These are phyloP conservation scores for Sesia bembeciformis DNA, from an alignment of 2,888 invertebrate genomes.

Conservation along the genomic window DNA sequence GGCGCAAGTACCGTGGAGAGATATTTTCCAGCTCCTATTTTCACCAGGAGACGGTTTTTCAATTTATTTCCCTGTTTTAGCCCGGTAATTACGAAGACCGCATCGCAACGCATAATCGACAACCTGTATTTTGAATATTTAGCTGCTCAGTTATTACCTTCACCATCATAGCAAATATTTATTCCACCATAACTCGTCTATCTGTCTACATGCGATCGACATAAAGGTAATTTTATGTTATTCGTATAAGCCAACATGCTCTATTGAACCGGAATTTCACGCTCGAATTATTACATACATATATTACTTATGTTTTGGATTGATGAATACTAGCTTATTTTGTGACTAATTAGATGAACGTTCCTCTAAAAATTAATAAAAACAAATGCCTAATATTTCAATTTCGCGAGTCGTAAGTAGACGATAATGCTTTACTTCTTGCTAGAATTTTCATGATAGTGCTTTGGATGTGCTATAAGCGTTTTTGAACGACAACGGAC, in stretches of 20 bases:
- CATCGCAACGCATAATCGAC: slow-evolving; percentile 46
- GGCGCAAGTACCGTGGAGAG: slow-evolving; percentile 49
- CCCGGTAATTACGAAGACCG: slow-evolving; percentile 54
- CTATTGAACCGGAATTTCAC: slow-evolving; percentile 2
- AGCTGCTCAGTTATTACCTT: slow-evolving; percentile 5
- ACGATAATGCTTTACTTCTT: too few relatives aligned
- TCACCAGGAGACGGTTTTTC: slow-evolving; percentile 60
- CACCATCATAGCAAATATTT: slow-evolving; percentile 1
- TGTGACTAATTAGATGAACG: too few relatives aligned
- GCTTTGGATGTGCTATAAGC: background rate
- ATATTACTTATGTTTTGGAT: too few relatives aligned
- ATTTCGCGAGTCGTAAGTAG: too few relatives aligned
- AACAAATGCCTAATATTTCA: too few relatives aligned
- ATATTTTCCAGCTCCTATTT: slow-evolving; percentile 56
- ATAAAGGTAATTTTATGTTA: background rate
- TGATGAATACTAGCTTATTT: too few relatives aligned
- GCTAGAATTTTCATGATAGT: background rate
- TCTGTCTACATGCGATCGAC: background rate
- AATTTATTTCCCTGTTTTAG: slow-evolving; percentile 67
- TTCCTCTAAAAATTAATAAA: too few relatives aligned
- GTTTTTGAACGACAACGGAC: slow-evolving; percentile 17
- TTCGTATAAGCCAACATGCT: slow-evolving; percentile 1
- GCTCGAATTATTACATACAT: background rate
- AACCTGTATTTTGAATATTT: slow-evolving; percentile 31
- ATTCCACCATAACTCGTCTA: background rate